Evolutionary conservation across 1,140 invertebrate genomes (phyloP).

Genomic region (Solen grandis): DNA sequence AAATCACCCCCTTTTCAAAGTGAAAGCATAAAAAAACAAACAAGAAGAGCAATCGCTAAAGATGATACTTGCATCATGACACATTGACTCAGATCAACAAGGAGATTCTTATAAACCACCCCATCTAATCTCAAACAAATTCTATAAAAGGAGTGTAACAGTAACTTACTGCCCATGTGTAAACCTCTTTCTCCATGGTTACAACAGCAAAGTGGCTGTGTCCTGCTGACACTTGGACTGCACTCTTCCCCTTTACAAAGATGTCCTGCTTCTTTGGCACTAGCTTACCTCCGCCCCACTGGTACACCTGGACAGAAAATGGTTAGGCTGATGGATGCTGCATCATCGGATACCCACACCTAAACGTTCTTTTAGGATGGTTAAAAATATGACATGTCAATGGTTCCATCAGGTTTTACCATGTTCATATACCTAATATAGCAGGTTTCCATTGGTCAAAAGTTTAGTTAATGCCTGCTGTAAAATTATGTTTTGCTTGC

Average conservation of each 20-base stretch:
- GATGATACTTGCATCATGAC: too few species aligned
- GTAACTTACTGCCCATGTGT: constrained; percentile 80
- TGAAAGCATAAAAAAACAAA: too few species aligned
- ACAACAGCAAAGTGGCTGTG: constrained; percentile 79
- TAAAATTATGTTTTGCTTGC: too few species aligned
- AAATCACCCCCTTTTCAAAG: too few species aligned
- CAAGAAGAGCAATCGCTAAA: too few species aligned
- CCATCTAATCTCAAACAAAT: too few species aligned
- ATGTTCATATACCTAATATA: background rate
- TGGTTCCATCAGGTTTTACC: background rate
- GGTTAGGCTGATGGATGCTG: background rate
- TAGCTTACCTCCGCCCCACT: constrained; percentile 80
- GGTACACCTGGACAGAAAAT: constrained; percentile 70
- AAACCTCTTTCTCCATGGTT: constrained; percentile 81
- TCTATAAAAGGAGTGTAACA: too few species aligned
- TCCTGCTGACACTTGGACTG: constrained; percentile 77
- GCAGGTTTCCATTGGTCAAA: too few species aligned
- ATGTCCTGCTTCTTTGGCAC: constrained; percentile 79
- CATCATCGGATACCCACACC: background rate
- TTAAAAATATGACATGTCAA: background rate
- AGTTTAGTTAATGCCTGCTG: too few species aligned
- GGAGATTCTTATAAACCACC: too few species aligned
- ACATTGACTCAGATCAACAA: too few species aligned
- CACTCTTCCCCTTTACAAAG: constrained; percentile 78
- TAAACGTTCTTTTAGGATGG: too few species aligned